Base-by-base conservation (phyloP, 2,888 invertebrate genomes). In the Hecatera dysodea region DNA sequence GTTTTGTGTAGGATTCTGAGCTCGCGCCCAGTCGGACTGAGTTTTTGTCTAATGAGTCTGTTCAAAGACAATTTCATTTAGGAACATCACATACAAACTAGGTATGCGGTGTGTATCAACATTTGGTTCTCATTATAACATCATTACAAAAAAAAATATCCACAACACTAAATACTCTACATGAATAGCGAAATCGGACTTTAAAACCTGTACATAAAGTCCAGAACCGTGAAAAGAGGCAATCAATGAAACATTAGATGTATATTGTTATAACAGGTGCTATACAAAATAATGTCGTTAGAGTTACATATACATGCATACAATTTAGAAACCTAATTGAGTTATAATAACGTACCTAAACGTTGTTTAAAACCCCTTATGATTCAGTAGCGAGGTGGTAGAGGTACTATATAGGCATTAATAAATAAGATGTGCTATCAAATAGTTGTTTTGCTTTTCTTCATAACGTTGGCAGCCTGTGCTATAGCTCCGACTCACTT, bases 401-500 rank as follows among this genome's bases (percentile, higher is more conserved):
- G 15, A 42, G 15, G 29, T 24, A n/a, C 27, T 15, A n/a, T n/a
- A n/a, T n/a, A 56, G 36, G 39, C 52, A 46, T 12, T 59, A 9
- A 53, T 59, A 19, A 27, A n/a, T 19, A 8, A 53, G 7, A 80
- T 83, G 72, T 44, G 9, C 48, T 67, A 42, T 29, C 29, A n/a
- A 52, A 27, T 66, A 53, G 8, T 70, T 27, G 6, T 63, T 12
- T 66, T 69, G 12, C 27, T 72, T 1, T 69, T 42, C 29, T 67
- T 3, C n/a, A 22, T 69, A 8, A 11, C 72, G 2, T 24, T 63
- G 5, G 72, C 29, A 7, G 24, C 27, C 2, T 36, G 71, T 65
- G 42, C 72, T 0, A 39, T 79, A 22, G 89, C 90, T 0, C 89
- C 91, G 0, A 93, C 91, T 0, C 91, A 90, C 60, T 64, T 93